Base-by-base conservation (phyloP, 2,113 vertebrate species). In the Brachionichthys hirsutus region DNA sequence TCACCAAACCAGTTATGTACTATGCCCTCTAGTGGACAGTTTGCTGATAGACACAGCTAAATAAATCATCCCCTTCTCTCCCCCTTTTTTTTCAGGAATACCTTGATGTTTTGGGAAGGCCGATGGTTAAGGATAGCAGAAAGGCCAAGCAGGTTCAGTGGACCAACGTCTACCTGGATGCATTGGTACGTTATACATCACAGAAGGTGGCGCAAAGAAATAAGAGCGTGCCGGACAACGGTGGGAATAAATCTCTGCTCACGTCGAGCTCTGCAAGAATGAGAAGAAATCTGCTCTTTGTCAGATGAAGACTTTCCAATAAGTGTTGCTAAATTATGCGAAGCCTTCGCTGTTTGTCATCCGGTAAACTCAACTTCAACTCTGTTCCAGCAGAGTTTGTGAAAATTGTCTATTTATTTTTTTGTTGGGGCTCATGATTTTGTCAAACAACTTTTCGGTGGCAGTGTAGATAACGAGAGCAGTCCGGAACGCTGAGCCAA, bases 101-200 rank as follows among this genome's bases (percentile, higher is more conserved):
- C 79, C 87, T 99, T 82, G 95, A 99, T 85, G 96, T 99, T 69
- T 85, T 99, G 84, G 97, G 97, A 60, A 93, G 97, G 81, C 95
- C 97, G 0, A 98, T 99, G 97, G 96, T 99, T 56, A 92, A 94
- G 82, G 93, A 92, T 15, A 90, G 92, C 81, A 88, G 85, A 13
- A 92, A 85, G 78, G 93, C 93, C 47, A 98, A 96, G 75, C 92
- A 94, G 77, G 97, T 99, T 42, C 96, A 99, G 22, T 99, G 97
- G 97, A 99, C 97, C 53, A 99, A 99, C 6, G 96, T 99, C 50
- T 99, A 99, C 81, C 82, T 94, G 84, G 97, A 99, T 62, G 97
- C 95, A 9, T 88, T 98, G 94, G 97, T 99, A 92, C 49, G 94
- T 75, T 11, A 1, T 1, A 17, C 14, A 8, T 9, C 5, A 10